Evolutionary conservation across 2,888 invertebrate genomes (phyloP), one percentile per base, ranked within the genome.

Genomic region (Thereva nobilitata): DNA sequence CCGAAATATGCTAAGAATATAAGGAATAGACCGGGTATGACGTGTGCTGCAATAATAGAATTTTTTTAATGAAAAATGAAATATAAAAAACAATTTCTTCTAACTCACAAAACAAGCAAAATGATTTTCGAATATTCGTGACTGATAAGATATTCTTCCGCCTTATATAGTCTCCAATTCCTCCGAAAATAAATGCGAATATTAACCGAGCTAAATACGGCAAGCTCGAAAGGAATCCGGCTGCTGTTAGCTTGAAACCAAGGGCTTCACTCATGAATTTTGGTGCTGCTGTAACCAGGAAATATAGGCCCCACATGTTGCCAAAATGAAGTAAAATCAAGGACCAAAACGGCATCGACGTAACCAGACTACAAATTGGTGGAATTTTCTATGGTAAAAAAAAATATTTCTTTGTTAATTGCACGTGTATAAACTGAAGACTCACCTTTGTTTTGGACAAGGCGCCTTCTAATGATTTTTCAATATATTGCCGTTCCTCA

Each of bases 221-320:
- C 56, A 90, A 75, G 2, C 89, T 86, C 2, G 90, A 87, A 52
- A 90, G 81, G 1, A 87, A 80, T 10, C 91, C 91, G 7, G 91
- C 89, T 41, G 88, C 86, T 0, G 87, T 83, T 12, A 91, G 75
- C 73, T 89, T 85, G 74, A 90, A 91, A 5, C 89, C 89, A 52
- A 91, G 79, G 0, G 89, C 86, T 72, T 87, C 88, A 49, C 89
- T 88, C 74, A 91, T 84, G 75, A 88, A 91, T 72, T 89, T 87
- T 5, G 91, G 91, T 52, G 90, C 89, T 44, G 88, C 88, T 0
- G 89, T 91, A 80, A 91, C 85, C 56, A 90, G 84, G 75, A 91
- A 89, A 78, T 88, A 90, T 38, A 91, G 77, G 1, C 91, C 88
- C 87, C 91, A 91, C 67, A 90, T 80, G 74, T 89, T 91, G 45